phyloP scores from a whole-genome alignment of 2,797 vertebrate genomes.

The Clarias fuscus region DNA sequence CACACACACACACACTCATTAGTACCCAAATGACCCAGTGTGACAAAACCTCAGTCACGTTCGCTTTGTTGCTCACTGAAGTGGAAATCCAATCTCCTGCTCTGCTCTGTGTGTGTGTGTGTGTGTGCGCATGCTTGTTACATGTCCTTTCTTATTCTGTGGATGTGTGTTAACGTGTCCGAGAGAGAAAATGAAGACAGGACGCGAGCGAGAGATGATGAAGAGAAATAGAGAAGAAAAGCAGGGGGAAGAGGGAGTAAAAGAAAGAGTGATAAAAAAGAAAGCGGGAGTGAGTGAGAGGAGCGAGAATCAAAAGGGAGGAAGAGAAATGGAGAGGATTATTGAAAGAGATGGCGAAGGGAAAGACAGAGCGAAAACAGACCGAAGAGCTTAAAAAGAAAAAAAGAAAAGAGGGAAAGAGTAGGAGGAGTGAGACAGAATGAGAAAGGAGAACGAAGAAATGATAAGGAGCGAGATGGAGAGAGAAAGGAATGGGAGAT shows the following conservation, averaged over 20 bases:
- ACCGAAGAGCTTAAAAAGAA: too few species aligned
- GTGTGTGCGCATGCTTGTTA: slow-evolving; percentile 17
- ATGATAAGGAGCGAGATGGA: too few species aligned
- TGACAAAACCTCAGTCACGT: slow-evolving; percentile 57
- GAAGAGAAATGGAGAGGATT: background rate
- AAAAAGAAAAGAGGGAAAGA: background rate
- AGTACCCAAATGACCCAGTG: slow-evolving; percentile 74
- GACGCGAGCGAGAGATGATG: background rate
- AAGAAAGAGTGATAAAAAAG: background rate
- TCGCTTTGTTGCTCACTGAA: slow-evolving; percentile 61
- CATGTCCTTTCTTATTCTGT: slow-evolving; percentile 9
- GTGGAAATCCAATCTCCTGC: slow-evolving; percentile 64
- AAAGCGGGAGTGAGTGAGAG: background rate
- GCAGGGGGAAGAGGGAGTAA: background rate
- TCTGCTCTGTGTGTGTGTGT: slow-evolving; percentile 24
- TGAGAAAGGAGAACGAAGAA: background rate
- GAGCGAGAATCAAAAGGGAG: background rate
- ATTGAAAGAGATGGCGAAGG: background rate
- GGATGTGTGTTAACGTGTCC: slow-evolving; percentile 12
- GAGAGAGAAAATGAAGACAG: slow-evolving; percentile 5
- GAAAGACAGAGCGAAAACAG: background rate
- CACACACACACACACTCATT: slow-evolving; percentile 65
- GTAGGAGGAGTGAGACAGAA: background rate
- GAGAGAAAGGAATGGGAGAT: too few species aligned
- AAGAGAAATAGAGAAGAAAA: background rate